Conservation (phyloP, 2,113 vertebrate species). For the Calidris pugnax region DNA sequence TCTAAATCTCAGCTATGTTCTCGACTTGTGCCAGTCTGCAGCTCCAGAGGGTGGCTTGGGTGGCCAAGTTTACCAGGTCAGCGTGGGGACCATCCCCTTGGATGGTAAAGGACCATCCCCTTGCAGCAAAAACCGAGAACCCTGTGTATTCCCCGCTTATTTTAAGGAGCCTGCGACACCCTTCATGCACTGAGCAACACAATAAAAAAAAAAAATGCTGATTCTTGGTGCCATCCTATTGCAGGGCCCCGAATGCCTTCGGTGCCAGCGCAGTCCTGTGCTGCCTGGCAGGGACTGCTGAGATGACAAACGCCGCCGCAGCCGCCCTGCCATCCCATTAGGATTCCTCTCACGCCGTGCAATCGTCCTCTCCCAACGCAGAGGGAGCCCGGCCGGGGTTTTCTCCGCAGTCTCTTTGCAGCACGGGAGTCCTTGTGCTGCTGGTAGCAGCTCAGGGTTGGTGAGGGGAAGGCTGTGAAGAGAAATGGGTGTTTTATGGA, state of each 20-base stretch:
- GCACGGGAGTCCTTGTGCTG: background rate
- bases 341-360: background rate
- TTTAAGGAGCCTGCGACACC: background rate
- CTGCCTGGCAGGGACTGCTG: background rate
- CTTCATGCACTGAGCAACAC: accelerated
- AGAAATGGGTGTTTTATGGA: background rate
- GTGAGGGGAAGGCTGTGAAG: no score
- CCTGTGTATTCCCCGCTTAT: accelerated
- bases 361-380: accelerated
- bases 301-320: background rate
- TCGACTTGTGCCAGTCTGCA: background rate
- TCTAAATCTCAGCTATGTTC: background rate
- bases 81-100: no score
- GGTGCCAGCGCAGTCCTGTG: background rate
- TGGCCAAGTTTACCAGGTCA: background rate
- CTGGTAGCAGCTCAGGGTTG: background rate
- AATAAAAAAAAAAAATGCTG: background rate
- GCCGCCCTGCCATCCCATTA: background rate
- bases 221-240: no score
- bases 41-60: background rate
- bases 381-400: background rate
- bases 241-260: no score
- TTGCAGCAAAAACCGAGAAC: background rate
- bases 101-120: no score
- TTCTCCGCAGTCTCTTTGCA: background rate